A percentile compares a stretch with the other conserved stretches of the same genome.
phyloP scores from a whole-genome alignment of 2,113 vertebrate species.

The Pleuronectes platessa region DNA sequence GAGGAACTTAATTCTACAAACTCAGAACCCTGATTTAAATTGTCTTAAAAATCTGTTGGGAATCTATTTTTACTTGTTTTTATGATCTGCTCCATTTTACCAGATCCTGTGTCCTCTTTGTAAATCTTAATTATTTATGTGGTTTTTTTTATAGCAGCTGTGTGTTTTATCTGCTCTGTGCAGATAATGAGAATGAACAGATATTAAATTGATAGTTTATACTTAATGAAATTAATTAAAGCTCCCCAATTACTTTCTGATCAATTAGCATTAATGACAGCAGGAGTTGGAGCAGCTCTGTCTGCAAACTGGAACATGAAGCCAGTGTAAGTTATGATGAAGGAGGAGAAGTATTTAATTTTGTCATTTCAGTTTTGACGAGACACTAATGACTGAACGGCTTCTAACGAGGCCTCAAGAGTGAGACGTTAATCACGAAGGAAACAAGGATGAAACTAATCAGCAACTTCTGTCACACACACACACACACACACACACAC shows the following conservation, averaged over 20 bases:
- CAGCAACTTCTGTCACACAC: background rate
- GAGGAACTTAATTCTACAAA: too few relatives aligned
- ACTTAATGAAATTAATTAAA: too few relatives aligned
- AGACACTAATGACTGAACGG: slow-evolving; percentile 9
- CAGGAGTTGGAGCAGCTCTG: background rate
- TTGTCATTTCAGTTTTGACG: slow-evolving; percentile 32
- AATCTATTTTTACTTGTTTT: too few relatives aligned
- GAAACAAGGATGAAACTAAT: slow-evolving; percentile 32
- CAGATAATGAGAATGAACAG: too few relatives aligned
- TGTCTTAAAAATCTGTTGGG: too few relatives aligned
- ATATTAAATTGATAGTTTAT: background rate
- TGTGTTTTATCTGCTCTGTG: too few relatives aligned
- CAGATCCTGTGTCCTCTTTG: too few relatives aligned
- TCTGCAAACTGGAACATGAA: background rate
- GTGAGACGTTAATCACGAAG: slow-evolving; percentile 26
- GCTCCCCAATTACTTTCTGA: too few relatives aligned
- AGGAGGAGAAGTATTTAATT: slow-evolving; percentile 1
- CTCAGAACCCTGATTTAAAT: too few relatives aligned
- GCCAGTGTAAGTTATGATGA: background rate
- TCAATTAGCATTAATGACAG: background rate
- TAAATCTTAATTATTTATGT: background rate
- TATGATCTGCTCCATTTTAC: too few relatives aligned
- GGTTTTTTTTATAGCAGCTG: background rate
- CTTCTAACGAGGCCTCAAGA: slow-evolving; percentile 11
- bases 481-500: too few relatives aligned